These are phyloP conservation scores for Melanotaenia duboulayi DNA, from an alignment of 2,113 vertebrate species.

Conservation along the genomic window DNA sequence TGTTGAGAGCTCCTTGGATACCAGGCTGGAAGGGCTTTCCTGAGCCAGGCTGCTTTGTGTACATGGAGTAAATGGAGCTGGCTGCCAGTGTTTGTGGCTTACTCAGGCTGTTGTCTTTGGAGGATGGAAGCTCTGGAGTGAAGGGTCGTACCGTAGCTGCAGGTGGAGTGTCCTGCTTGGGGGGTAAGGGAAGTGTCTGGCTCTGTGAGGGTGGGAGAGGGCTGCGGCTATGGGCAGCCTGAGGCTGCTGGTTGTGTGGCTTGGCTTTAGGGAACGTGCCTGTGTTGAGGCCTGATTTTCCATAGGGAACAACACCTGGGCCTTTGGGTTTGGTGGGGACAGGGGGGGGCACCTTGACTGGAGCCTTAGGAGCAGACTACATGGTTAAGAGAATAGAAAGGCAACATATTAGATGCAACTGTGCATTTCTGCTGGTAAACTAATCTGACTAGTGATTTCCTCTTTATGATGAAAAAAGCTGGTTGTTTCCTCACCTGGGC, in stretches of 20 bases:
- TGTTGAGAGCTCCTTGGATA: conserved; percentile 84
- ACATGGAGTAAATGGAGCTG: conserved; percentile 98
- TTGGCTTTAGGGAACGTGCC: conserved; percentile 86
- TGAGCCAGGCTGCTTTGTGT: conserved; percentile 88
- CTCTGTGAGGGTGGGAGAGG: conserved; percentile 81
- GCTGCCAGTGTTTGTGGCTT: conserved; percentile 91
- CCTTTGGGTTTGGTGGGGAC: conserved; percentile 96
- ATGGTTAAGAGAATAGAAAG: conserved; percentile 46
- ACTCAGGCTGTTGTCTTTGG: conserved; percentile 86
- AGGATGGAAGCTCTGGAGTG: conserved; percentile 89
- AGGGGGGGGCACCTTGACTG: conserved; percentile 93
- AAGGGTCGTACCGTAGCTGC: conserved; percentile 94
- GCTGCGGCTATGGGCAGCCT: conserved; percentile 61
- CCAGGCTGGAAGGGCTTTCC: conserved; percentile 88
- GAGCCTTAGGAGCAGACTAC: conserved; percentile 85
- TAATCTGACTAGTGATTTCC: not conserved
- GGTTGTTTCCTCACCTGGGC: conserved; percentile 84
- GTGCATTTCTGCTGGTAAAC: not conserved
- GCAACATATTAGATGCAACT: not conserved
- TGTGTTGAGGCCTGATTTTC: conserved; percentile 79
- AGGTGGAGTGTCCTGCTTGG: conserved; percentile 92
- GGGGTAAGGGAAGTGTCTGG: conserved; percentile 84
- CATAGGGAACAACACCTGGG: conserved; percentile 82
- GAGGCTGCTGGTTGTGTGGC: conserved; percentile 78
- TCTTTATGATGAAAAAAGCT: not conserved